These are phyloP conservation scores for Chaitophorus viminalis DNA, from an alignment of 2,888 invertebrate genomes.

Conservation along the genomic window DNA sequence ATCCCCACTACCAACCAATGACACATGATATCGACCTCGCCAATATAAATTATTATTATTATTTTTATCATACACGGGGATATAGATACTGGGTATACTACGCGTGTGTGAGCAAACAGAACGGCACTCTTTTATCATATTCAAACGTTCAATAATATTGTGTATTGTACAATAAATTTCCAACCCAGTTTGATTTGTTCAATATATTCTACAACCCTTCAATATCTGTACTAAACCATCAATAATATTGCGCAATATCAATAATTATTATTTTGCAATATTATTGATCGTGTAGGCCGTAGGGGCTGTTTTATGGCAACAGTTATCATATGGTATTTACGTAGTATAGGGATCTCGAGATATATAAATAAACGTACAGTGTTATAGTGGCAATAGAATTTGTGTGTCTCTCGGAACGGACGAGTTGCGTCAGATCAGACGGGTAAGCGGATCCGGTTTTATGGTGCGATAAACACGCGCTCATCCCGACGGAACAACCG, in stretches of 20 bases:
- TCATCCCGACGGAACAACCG: slow-evolving; percentile 60
- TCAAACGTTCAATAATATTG: no score
- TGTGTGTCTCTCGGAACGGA: slow-evolving; percentile 45
- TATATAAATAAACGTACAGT: no score
- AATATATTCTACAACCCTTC: no score
- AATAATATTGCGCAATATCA: no score
- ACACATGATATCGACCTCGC: background rate
- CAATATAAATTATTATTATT: background rate
- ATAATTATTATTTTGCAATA: no score
- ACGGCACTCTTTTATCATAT: background rate
- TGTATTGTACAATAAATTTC: no score
- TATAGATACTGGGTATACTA: background rate
- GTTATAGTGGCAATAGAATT: background rate
- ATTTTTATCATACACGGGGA: background rate
- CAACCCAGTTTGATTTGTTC: no score
- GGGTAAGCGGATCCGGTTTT: slow-evolving; percentile 62
- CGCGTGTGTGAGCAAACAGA: background rate
- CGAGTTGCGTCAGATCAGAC: slow-evolving; percentile 60
- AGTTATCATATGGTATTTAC: no score
- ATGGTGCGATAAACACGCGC: slow-evolving; percentile 61
- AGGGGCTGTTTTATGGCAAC: no score
- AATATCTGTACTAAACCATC: no score
- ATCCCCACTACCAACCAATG: background rate
- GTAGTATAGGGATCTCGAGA: no score
- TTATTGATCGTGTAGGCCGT: no score